Percentiles rank a stretch among this genome's conserved stretches.
These are phyloP conservation scores for Bhutanitis thaidina DNA, from an alignment of 2,888 invertebrate species.

Conservation along the genomic window DNA sequence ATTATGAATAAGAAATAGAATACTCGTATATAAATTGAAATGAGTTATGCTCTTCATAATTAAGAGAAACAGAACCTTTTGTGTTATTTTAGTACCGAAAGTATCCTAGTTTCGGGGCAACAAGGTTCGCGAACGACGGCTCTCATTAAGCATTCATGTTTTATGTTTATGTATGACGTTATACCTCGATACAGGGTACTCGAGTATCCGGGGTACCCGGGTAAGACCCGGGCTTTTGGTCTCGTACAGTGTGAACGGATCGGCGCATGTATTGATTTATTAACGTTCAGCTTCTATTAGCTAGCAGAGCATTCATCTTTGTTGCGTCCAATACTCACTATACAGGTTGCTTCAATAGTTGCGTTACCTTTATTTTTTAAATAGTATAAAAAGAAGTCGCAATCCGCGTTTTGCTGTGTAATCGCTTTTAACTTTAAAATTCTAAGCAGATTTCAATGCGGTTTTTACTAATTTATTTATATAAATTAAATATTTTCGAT, in stretches of 20 bases:
- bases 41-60: not conserved
- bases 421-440: too few species aligned
- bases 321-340: not conserved
- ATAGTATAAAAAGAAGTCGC: too few species aligned
- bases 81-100: not conserved
- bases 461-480: too few species aligned
- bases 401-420: too few species aligned
- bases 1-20: too few species aligned
- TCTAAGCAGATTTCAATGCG: too few species aligned
- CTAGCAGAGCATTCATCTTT: slow-evolving; percentile 35
- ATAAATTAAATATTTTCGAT: too few species aligned
- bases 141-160: slow-evolving; percentile 20
- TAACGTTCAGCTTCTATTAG: slow-evolving; percentile 48
- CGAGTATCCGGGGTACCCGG: slow-evolving; percentile 6
- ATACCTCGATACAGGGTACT: slow-evolving; percentile 8
- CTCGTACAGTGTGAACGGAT: slow-evolving; percentile 21
- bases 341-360: too few species aligned
- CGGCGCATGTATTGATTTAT: slow-evolving; percentile 49
- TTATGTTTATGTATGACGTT: slow-evolving; percentile 19
- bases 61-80: not conserved
- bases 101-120: not conserved
- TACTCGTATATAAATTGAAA: too few species aligned
- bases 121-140: slow-evolving; percentile 2
- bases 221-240: slow-evolving; percentile 22
- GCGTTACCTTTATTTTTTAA: too few species aligned